Evolutionary conservation across 2,797 vertebrate species (phyloP), one percentile per base, ranked within the genome.

Genomic region (Holocentrus rufus): DNA sequence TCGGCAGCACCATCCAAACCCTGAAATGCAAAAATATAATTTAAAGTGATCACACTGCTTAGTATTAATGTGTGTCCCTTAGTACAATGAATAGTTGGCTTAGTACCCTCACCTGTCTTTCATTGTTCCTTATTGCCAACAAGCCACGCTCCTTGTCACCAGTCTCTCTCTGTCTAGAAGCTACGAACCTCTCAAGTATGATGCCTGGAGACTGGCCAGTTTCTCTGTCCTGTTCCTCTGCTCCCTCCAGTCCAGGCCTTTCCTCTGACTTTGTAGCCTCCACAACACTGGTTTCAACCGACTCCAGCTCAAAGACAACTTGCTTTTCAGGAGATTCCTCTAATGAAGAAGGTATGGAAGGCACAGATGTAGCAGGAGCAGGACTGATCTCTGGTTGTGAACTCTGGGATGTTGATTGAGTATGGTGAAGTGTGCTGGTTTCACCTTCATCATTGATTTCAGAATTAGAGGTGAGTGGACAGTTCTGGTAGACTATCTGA

Each of bases 101-200:
- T 3, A 23, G 14, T 27, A 56, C n/a, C 64, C 79, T 85, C 53
- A 94, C 92, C 83, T 70, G 79, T 86, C 20, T 81, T 65, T 63
- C 53, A 76, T 56, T 79, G n/a, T 18, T 74, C 1, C 36, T 69
- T 0, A 13, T 27, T 10, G 62, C 69, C 54, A 71, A 65, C 36
- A 42, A 66, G 46, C 49, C 57, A 0, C 2, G 63, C 60, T 82
- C 76, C 30, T 75, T 59, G 34, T 85, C 79, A 76, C 68, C 68
- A 55, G 60, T 56, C 0, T 11, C 68, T 46, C 30, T 84, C 52
- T 85, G 88, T 71, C 75, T 77, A 11, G 87, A 75, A 3, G 89
- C 79, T 34, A 93, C 65, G 53, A 92, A 75, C 81, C 85, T 92
- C 84, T 94, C 93, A 65, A 94, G 77, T 65, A 93, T 86, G 36